Base-by-base conservation (phyloP, 2,888 invertebrate species). In the Drosophila rubida region DNA sequence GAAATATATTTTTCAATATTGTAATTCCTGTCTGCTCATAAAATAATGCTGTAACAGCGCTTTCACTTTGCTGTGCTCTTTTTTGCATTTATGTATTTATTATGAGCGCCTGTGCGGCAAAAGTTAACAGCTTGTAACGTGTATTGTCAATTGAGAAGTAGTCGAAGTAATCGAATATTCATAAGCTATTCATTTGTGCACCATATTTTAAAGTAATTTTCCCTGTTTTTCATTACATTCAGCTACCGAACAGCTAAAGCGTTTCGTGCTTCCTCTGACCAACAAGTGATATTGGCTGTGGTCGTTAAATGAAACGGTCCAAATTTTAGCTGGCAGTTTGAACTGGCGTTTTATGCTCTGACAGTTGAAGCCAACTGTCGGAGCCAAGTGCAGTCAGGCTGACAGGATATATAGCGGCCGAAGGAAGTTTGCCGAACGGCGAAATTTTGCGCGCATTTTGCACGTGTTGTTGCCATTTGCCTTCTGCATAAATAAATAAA, bases 401-500 rank as follows among this genome's bases (percentile, higher is more conserved):
- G 49, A 39, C 61, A 46, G 49, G 13, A 57, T 39, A 37, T 41
- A n/a, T 41, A 61, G 51, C 45, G 55, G 58, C 50, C 48, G 54
- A 50, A 51, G 75, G 61, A 59, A 57, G 51, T 35, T 41, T 14
- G 13, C 13, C 41, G 32, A 39, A 22, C 41, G 57, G 63, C 54
- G 70, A 68, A 75, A 70, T 80, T 80, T 73, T 70, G 66, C 66
- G 67, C 78, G 76, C 78, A 73, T 79, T 78, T 69, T 73, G 74
- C 80, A 81, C 83, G 83, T 78, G 72, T 78, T 72, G 59, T 67
- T 70, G 66, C 76, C 79, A 66, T 73, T 80, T 71, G 64, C 61
- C 66, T 60, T 83, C 44, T 69, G 69, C 71, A 77, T 77, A 70
- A 76, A 81, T 83, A 83, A 84, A 82, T 79, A 79, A 81, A 77